Evolutionary conservation across 2,113 vertebrate species (phyloP), one percentile per base, ranked within the genome.

Genomic region (Thamnaconus septentrionalis): DNA sequence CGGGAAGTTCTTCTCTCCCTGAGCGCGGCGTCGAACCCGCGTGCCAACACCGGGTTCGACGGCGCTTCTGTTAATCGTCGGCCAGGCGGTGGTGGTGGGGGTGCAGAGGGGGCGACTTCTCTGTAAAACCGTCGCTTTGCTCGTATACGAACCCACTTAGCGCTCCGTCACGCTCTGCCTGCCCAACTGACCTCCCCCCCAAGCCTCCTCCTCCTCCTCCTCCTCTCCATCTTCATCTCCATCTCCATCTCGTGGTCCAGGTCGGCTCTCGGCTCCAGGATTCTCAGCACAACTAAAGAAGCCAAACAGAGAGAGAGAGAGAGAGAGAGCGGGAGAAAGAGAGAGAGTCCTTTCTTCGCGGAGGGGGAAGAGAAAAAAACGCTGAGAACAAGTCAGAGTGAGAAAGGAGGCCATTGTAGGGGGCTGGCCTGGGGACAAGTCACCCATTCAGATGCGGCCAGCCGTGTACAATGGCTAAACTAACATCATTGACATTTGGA

Each of bases 381-480:
- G 81, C 89, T 90, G 82, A 88, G 91, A 91, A 92, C 90, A 91
- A 92, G 88, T 89, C 82, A 57, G 75, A 73, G 72, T 80, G 78
- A 91, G 88, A 92, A 91, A 91, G 88, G 87, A 83, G 84, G 82
- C 85, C 90, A 87, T 92, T 92, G 91, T 92, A 90, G 88, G 90
- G 87, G 91, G 85, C 85, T 88, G 90, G 90, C 87, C 91, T 68
- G 73, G 81, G 88, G 88, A 93, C 92, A 93, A 91, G 90, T 88
- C 82, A 83, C 57, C 89, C 88, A 89, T 93, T 93, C 88, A 91
- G 90, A 88, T 75, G 85, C 87, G 83, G 85, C 89, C 91, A 92
- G 89, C 90, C 92, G 76, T 93, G 86, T 88, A 93, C 91, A 93
- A 92, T 92, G 85, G 90, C 88, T 92, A 93, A 92, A 93, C 91